Conservation (phyloP, 2,797 vertebrate genomes). For the Enteromius paludinosus region DNA sequence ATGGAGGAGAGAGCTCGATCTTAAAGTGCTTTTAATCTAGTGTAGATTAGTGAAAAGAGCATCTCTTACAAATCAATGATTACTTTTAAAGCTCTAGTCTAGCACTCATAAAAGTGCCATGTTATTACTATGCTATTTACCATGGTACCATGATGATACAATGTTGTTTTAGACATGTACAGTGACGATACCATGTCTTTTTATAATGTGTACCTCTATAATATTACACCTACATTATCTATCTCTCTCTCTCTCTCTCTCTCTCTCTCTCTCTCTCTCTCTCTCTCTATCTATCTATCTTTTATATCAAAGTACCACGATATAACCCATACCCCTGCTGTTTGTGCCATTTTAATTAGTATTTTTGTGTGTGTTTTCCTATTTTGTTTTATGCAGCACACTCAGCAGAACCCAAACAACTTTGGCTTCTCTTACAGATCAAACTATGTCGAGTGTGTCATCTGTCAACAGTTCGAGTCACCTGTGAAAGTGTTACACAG, state of each 20-base stretch:
- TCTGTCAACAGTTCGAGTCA: slow-evolving; percentile 48
- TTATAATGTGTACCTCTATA: too few relatives aligned
- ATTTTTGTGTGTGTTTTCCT: slow-evolving; percentile 8
- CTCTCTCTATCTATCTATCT: not conserved
- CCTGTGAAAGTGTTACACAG: slow-evolving; percentile 46
- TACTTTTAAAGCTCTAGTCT: not conserved
- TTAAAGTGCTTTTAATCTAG: slow-evolving; percentile 54
- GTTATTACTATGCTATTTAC: not conserved
- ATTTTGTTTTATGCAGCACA: slow-evolving; percentile 5
- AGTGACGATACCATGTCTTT: not conserved
- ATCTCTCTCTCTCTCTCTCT: not conserved
- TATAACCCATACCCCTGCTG: not conserved
- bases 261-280: too few relatives aligned
- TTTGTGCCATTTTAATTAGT: not conserved
- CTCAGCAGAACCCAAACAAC: slow-evolving; percentile 15
- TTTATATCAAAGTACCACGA: not conserved
- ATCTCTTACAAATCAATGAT: slow-evolving; percentile 19
- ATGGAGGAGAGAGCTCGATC: slow-evolving; percentile 26
- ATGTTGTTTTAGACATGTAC: not conserved
- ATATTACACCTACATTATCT: too few relatives aligned
- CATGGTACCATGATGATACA: not conserved
- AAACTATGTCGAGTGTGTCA: slow-evolving; percentile 38
- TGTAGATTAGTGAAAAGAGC: slow-evolving; percentile 47
- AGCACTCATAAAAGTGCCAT: not conserved
- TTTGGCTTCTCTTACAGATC: slow-evolving; percentile 35